Evolutionary conservation across 1,140 invertebrate species (phyloP).

Genomic region (Drosophila pachea): DNA sequence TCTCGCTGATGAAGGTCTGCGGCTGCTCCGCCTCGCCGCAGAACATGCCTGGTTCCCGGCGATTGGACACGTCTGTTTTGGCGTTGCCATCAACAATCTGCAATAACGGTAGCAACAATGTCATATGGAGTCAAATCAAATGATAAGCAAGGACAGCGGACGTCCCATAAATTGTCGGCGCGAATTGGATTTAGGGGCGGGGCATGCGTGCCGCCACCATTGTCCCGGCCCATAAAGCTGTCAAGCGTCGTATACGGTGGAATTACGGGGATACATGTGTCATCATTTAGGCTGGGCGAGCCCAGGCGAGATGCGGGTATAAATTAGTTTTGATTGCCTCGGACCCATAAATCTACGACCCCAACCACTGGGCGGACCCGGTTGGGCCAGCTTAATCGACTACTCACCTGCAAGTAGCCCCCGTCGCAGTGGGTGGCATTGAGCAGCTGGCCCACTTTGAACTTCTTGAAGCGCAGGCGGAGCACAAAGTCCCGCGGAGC

Average conservation of each 20-base stretch:
- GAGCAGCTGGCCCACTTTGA: slow-evolving; percentile 91
- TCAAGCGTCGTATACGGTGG: slow-evolving; percentile 34
- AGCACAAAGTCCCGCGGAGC: slow-evolving; percentile 93
- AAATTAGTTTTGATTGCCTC: slow-evolving; percentile 66
- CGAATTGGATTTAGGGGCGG: slow-evolving; percentile 15
- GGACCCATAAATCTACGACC: slow-evolving; percentile 49
- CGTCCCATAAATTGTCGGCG: slow-evolving; percentile 22
- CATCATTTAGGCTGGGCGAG: slow-evolving; percentile 33
- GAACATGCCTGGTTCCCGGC: slow-evolving; percentile 91
- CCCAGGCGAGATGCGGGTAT: slow-evolving; percentile 35
- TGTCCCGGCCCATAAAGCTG: slow-evolving; percentile 44
- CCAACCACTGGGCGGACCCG: background rate
- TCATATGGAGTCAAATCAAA: slow-evolving; percentile 37
- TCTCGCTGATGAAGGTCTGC: slow-evolving; percentile 96
- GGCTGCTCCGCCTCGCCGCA: slow-evolving; percentile 95
- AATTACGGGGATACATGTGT: slow-evolving; percentile 45
- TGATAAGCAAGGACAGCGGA: slow-evolving; percentile 29
- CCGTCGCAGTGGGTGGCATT: slow-evolving; percentile 92
- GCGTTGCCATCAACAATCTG: slow-evolving; percentile 91
- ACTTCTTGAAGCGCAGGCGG: slow-evolving; percentile 93
- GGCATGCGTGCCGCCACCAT: background rate
- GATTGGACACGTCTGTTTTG: slow-evolving; percentile 90
- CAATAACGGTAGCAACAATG: slow-evolving; percentile 43
- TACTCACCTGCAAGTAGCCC: slow-evolving; percentile 90
- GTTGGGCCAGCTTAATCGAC: background rate